Conservation (phyloP, 1,140 invertebrate species). For the Ceratitis capitata region DNA sequence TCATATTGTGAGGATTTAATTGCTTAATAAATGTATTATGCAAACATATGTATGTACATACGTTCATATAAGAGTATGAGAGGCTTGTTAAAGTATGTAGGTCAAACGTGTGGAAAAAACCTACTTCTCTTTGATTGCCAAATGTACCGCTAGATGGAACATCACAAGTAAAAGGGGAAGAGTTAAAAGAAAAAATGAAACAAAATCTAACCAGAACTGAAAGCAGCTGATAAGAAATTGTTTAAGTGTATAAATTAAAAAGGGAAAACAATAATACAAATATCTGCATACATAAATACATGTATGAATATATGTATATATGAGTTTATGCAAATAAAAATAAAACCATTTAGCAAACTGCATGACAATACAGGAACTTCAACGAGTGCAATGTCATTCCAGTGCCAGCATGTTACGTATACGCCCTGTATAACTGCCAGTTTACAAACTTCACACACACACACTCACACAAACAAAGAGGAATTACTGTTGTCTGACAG, state of each 20-base stretch:
- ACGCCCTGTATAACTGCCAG: not conserved
- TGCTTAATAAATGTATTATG: not conserved
- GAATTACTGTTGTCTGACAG: not conserved
- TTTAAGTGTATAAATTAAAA: no score
- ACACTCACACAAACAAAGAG: not conserved
- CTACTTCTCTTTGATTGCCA: not conserved
- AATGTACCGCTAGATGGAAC: not conserved
- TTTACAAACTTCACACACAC: not conserved
- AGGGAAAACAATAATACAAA: not conserved
- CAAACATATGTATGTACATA: not conserved
- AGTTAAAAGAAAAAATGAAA: not conserved
- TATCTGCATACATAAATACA: not conserved
- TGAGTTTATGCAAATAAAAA: not conserved
- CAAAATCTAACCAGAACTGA: not conserved
- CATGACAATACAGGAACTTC: not conserved
- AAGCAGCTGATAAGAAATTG: not conserved
- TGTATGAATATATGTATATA: not conserved
- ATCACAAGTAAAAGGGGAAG: not conserved
- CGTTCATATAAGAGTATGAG: not conserved
- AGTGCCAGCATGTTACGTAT: not conserved
- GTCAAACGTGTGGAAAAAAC: not conserved
- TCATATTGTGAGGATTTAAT: no score
- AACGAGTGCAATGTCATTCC: constrained; percentile 1
- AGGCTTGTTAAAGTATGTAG: not conserved
- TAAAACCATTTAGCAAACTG: not conserved